phyloP scores from a whole-genome alignment of 2,113 vertebrate genomes.

The Oreochromis niloticus region DNA sequence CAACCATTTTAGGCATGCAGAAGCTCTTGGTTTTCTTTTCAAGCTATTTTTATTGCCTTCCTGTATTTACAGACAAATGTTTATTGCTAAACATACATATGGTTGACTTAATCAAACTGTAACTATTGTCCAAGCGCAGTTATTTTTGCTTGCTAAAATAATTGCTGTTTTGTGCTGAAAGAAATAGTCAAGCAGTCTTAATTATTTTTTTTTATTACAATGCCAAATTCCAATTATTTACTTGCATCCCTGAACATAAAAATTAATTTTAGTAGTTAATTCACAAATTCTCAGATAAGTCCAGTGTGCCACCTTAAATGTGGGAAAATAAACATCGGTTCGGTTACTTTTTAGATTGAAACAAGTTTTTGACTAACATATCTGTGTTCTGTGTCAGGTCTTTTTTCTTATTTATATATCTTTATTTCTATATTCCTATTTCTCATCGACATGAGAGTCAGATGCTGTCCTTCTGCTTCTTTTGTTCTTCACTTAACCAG shows the following conservation, averaged over 20 bases:
- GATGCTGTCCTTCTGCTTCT: neutral
- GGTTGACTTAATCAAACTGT: neutral
- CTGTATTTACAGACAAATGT: neutral
- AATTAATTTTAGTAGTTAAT: neutral
- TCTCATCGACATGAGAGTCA: neutral
- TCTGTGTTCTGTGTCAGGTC: neutral
- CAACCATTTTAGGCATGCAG: neutral
- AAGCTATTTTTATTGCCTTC: neutral
- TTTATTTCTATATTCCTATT: neutral
- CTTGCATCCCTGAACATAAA: neutral
- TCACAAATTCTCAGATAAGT: neutral
- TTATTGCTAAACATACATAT: neutral
- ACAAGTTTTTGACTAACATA: neutral
- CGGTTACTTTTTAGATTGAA: neutral
- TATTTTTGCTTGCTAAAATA: neutral
- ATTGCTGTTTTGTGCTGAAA: neutral
- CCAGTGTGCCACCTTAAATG: neutral
- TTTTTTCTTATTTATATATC: neutral
- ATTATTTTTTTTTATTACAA: neutral
- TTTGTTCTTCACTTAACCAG: neutral
- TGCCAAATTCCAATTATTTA: neutral
- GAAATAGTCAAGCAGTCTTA: neutral
- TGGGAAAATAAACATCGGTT: neutral
- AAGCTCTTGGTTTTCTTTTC: neutral
- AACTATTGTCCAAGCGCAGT: too few relatives aligned